Evolutionary conservation across 2,797 vertebrate species (phyloP), one percentile per base, ranked within the genome.

Genomic region (Poeciliopsis paucimaculata): DNA sequence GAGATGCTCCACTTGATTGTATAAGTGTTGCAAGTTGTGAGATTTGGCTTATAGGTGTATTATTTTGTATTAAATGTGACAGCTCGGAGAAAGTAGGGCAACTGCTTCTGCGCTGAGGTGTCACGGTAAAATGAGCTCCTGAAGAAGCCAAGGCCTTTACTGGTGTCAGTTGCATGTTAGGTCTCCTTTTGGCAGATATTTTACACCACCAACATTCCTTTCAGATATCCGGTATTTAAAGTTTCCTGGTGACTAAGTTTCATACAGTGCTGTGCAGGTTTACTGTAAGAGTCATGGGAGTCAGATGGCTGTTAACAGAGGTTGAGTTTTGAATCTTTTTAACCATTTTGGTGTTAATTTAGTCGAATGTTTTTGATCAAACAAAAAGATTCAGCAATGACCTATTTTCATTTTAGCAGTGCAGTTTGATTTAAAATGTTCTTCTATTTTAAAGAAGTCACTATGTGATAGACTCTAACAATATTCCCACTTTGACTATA

Each of bases 1-100:
- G 84, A 77, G 87, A 78, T 70, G 75, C 75, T 85, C 15, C n/a
- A 3, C 74, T 89, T 85, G 75, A 89, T 92, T 53, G 39, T 83
- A 80, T 87, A 31, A 72, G 81, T 78, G 70, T 87, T 87, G 84
- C 80, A 87, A 77, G 78, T 64, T 79, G 84, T 73, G 77, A 82
- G 34, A 76, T 85, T 78, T 79, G 68, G 81, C 84, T 62, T 45
- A 2, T 34, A 41, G 66, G 31, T 70, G 66, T 79, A 76, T 86
- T 73, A 60, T 71, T 82, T 62, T 77, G 66, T 62, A 60, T 70
- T 76, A 43, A 86, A 74, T 68, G 26, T 75, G 77, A 77, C 46
- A 43, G 78, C 60, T 74, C 28, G 43, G 51, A 57, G 72, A 53
- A 55, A 53, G 55, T 70, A 64, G 60, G 73, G 1, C 10, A 49